A percentile compares a stretch with the other conserved stretches of the same genome.
phyloP scores from a whole-genome alignment of 2,113 vertebrate species.

The Thunnus maccoyii region DNA sequence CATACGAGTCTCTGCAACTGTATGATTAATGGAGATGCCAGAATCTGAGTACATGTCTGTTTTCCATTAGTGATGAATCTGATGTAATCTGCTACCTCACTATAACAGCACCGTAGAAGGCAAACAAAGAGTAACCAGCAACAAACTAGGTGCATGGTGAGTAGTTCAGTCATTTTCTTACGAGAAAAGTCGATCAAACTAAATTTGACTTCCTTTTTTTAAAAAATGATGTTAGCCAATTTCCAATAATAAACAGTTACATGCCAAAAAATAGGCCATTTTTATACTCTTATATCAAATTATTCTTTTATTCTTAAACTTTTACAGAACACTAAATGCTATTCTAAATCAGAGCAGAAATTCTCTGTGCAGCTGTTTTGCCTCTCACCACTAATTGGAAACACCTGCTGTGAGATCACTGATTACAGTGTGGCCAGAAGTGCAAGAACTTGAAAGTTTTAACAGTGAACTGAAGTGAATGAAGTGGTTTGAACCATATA shows the following conservation, averaged over 20 bases:
- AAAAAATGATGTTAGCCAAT: neutral
- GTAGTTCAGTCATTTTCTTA: neutral
- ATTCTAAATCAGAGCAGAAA: neutral
- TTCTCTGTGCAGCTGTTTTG: neutral
- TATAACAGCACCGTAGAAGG: neutral
- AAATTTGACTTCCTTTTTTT: neutral
- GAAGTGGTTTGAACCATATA: neutral
- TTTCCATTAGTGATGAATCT: neutral
- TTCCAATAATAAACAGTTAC: neutral
- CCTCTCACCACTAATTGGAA: neutral
- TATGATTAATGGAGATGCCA: neutral
- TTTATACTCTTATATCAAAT: neutral
- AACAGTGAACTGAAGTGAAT: too few species aligned
- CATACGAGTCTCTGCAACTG: neutral
- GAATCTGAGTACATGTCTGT: neutral
- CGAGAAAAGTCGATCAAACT: neutral
- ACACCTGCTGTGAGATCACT: neutral
- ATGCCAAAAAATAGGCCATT: neutral
- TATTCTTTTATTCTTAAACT: neutral
- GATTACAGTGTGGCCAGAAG: neutral
- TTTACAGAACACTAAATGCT: neutral
- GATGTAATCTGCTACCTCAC: slow-evolving; percentile 1
- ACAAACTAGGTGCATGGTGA: neutral
- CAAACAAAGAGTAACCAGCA: neutral
- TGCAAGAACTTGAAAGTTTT: neutral